These are phyloP conservation scores for Poecile montanus DNA, from an alignment of 2,797 vertebrate genomes.

Conservation along the genomic window DNA sequence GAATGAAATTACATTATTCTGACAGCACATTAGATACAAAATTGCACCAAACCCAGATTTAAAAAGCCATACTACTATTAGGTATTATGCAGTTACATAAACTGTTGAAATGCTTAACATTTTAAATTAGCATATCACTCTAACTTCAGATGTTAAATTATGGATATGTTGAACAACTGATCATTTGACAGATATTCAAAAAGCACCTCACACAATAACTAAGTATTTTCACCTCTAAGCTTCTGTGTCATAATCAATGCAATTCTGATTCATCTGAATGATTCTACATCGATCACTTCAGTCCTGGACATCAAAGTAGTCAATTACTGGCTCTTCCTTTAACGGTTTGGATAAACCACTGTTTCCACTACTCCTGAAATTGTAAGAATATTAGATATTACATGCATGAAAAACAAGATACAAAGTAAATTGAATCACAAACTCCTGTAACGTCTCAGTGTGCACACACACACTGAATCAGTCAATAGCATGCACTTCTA, in stretches of 20 bases:
- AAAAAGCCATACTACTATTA: neutral
- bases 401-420: neutral
- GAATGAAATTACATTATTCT: neutral
- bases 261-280: neutral
- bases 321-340: conserved; percentile 91
- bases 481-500: neutral
- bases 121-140: neutral
- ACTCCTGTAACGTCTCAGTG: neutral
- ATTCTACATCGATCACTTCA: conserved; percentile 66
- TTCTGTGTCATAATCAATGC: neutral
- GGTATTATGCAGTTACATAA: neutral
- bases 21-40: conserved; percentile 28
- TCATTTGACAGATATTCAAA: neutral
- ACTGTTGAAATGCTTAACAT: neutral
- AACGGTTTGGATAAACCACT: conserved; percentile 83
- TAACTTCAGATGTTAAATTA: neutral
- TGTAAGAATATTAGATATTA: conserved; percentile 46
- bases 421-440: neutral
- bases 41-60: neutral
- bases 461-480: neutral
- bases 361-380: conserved; percentile 78
- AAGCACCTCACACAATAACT: neutral
- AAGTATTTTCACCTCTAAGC: neutral
- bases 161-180: neutral
- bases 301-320: conserved; percentile 98